phyloP scores from a whole-genome alignment of 2,888 invertebrate species.

The Trachelus iudaicus region DNA sequence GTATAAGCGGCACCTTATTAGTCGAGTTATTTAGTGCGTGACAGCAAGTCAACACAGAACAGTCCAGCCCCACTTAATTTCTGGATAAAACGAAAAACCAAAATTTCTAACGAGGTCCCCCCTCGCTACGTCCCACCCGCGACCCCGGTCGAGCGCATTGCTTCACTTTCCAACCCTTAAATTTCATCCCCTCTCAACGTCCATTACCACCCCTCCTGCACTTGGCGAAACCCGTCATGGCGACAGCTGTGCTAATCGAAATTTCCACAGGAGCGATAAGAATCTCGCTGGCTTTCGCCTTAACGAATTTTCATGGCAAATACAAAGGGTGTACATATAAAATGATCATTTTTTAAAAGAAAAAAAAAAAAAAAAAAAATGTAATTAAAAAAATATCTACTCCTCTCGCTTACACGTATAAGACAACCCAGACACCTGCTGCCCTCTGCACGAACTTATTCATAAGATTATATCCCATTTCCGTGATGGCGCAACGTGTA shows the following conservation, averaged over 20 bases:
- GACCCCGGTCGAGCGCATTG: neutral
- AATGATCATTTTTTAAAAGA: neutral
- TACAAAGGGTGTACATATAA: neutral
- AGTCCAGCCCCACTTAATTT: neutral
- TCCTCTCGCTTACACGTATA: neutral
- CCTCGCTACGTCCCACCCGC: neutral
- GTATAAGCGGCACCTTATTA: slow-evolving; percentile 46
- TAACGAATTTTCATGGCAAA: neutral
- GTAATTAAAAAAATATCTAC: neutral
- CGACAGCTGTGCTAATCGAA: neutral
- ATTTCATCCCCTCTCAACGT: neutral
- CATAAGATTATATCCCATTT: slow-evolving; percentile 63
- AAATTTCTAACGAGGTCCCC: neutral
- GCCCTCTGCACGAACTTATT: slow-evolving; percentile 46
- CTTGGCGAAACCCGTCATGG: neutral
- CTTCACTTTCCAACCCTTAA: neutral
- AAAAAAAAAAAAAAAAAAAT: neutral
- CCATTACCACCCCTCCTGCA: neutral
- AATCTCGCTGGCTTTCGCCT: neutral
- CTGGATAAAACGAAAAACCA: neutral
- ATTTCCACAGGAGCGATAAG: neutral
- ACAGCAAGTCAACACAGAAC: slow-evolving; percentile 23
- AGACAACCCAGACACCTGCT: neutral
- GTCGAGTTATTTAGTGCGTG: slow-evolving; percentile 46
- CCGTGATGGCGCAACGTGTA: slow-evolving; percentile 58